Percentiles rank a stretch among this genome's conserved stretches.
These are phyloP conservation scores for Podarcis lilfordi DNA, from an alignment of 2,797 vertebrate genomes.

Conservation along the genomic window DNA sequence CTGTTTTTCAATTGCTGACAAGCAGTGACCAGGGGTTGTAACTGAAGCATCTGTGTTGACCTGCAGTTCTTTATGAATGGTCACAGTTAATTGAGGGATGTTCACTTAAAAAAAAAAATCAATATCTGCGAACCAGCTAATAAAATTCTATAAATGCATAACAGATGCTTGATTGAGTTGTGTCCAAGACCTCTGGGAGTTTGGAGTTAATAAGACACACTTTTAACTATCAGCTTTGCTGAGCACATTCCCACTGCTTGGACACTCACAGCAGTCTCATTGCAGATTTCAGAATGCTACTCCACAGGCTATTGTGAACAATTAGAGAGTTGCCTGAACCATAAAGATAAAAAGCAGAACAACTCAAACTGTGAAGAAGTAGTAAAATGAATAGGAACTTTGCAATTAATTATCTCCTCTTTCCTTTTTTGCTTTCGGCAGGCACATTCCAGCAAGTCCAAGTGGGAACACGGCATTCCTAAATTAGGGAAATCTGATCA, in stretches of 20 bases:
- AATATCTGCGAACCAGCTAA: slow-evolving; percentile 1
- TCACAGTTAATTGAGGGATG: slow-evolving; percentile 17
- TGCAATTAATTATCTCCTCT: not conserved
- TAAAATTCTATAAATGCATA: slow-evolving; percentile 43
- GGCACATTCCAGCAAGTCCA: not conserved
- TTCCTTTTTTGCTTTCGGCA: not conserved
- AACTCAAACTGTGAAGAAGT: slow-evolving; percentile 13
- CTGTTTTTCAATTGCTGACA: not conserved
- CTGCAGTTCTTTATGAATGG: not conserved
- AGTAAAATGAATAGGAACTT: slow-evolving; percentile 18
- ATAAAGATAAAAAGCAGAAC: not conserved
- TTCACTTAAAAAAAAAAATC: slow-evolving; percentile 19
- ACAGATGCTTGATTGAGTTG: slow-evolving; percentile 1
- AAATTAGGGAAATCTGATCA: not conserved
- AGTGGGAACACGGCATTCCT: not conserved
- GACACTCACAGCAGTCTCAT: not conserved
- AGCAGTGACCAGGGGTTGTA: slow-evolving; percentile 11
- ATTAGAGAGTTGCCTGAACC: not conserved
- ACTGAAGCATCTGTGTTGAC: not conserved
- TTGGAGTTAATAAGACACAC: slow-evolving; percentile 43
- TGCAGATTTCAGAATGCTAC: slow-evolving; percentile 2
- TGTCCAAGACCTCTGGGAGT: slow-evolving; percentile 1
- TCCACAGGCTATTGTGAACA: not conserved
- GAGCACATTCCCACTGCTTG: not conserved
- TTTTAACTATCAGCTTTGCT: slow-evolving; percentile 31